Conservation (phyloP, 2,888 invertebrate species). For the Campoletis raptor region DNA sequence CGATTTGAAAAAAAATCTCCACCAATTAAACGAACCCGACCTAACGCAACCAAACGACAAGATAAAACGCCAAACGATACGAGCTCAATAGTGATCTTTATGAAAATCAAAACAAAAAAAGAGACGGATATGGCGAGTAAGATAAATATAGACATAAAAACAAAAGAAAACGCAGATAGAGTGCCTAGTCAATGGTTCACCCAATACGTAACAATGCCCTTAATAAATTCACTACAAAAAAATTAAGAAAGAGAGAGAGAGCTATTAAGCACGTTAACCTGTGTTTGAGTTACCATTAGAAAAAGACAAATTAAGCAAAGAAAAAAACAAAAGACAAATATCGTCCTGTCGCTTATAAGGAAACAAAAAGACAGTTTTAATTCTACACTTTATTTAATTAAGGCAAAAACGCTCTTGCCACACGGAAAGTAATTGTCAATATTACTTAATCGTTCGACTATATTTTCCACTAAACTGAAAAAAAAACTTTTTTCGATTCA, state of each 20-base stretch:
- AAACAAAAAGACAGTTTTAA: background rate
- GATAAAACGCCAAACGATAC: background rate
- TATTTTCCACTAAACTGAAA: background rate
- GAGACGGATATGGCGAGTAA: constrained; percentile 4
- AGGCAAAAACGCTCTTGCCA: background rate
- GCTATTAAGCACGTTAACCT: constrained; percentile 35
- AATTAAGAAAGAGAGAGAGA: constrained; percentile 15
- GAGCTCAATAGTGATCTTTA: constrained; percentile 61
- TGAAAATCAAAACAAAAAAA: constrained; percentile 65
- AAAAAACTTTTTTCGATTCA: background rate
- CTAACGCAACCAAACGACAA: background rate
- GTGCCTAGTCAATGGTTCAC: constrained; percentile 74
- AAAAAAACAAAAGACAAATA: constrained; percentile 1
- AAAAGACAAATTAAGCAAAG: background rate
- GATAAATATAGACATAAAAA: background rate
- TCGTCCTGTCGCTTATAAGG: constrained; percentile 35
- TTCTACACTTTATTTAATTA: background rate
- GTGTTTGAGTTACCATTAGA: constrained; percentile 22
- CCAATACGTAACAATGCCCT: constrained; percentile 65
- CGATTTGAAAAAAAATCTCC: background rate
- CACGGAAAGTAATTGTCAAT: background rate
- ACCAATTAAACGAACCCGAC: background rate
- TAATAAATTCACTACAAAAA: constrained; percentile 38
- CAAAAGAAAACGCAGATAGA: constrained; percentile 69
- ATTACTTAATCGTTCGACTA: background rate